Conservation (phyloP, 1,140 invertebrate species). For the Xylocopa sonorina region DNA sequence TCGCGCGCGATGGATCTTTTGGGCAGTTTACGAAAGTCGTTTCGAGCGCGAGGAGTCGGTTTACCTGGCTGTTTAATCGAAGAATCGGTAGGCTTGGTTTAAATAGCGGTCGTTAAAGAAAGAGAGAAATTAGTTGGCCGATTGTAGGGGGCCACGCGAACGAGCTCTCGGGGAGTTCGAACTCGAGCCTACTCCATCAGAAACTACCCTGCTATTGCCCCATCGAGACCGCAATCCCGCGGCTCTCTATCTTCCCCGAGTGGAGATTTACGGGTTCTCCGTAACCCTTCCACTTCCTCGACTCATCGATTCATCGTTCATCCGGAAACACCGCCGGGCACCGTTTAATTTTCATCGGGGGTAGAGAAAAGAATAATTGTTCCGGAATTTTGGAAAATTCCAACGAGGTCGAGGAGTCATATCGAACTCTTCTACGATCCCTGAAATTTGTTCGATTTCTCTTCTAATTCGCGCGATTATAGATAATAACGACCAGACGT, state of each 20-base stretch:
- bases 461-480: no score
- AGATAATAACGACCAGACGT: no score
- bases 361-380: no score
- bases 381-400: no score
- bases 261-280: conserved; percentile 7
- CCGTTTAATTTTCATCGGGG: not conserved
- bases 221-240: not conserved
- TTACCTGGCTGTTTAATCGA: no score
- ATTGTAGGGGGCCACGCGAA: not conserved
- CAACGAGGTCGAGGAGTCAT: no score
- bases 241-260: not conserved
- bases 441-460: no score
- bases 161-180: conserved; percentile 10
- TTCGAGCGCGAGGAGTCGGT: not conserved
- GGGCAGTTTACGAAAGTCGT: not conserved
- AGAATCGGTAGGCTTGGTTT: no score
- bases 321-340: not conserved
- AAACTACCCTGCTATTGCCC: conserved; percentile 31
- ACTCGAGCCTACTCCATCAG: conserved; percentile 46
- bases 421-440: no score
- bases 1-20: no score
- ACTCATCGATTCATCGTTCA: conserved; percentile 3
- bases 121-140: not conserved
- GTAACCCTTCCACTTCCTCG: not conserved
- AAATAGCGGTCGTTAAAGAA: not conserved